A percentile compares a stretch with the other conserved stretches of the same genome.
Conservation (phyloP, 1,140 invertebrate genomes). For the Drepana arcuata region DNA sequence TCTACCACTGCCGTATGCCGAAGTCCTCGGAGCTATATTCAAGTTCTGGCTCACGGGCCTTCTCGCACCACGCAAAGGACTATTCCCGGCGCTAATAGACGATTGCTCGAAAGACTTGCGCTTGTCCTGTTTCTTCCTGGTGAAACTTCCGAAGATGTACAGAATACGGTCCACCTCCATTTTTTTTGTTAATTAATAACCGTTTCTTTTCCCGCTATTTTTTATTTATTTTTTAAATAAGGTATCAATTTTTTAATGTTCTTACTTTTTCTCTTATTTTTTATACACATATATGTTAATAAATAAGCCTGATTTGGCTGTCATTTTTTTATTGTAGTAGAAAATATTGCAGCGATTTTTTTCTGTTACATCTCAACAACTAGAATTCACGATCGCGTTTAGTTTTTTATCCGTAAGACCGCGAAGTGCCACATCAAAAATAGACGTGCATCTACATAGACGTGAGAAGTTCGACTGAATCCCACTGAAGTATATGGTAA, state of each 20-base stretch:
- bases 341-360: too few relatives aligned
- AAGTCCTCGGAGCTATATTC: slow-evolving; percentile 36
- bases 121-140: slow-evolving; percentile 67
- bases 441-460: slow-evolving; percentile 30
- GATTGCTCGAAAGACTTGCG: slow-evolving; percentile 58
- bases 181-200: too few relatives aligned
- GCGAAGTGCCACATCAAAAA: too few relatives aligned
- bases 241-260: background rate
- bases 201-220: too few relatives aligned
- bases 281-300: background rate
- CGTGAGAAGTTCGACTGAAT: slow-evolving; percentile 25
- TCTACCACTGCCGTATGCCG: slow-evolving; percentile 28
- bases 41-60: slow-evolving; percentile 39
- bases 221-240: too few relatives aligned
- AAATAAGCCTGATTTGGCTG: too few relatives aligned
- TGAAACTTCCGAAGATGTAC: slow-evolving; percentile 76
- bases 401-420: too few relatives aligned
- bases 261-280: slow-evolving; percentile 1
- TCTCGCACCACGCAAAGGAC: slow-evolving; percentile 34
- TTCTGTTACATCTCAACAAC: too few relatives aligned
- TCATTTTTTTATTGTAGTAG: too few relatives aligned
- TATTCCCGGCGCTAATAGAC: slow-evolving; percentile 57
- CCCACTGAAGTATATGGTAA: too few relatives aligned
- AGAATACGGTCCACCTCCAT: slow-evolving; percentile 74
- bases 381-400: too few relatives aligned